These are phyloP conservation scores for Galeopterus variegatus DNA, from an alignment of 2,113 vertebrate species.

Conservation along the genomic window DNA sequence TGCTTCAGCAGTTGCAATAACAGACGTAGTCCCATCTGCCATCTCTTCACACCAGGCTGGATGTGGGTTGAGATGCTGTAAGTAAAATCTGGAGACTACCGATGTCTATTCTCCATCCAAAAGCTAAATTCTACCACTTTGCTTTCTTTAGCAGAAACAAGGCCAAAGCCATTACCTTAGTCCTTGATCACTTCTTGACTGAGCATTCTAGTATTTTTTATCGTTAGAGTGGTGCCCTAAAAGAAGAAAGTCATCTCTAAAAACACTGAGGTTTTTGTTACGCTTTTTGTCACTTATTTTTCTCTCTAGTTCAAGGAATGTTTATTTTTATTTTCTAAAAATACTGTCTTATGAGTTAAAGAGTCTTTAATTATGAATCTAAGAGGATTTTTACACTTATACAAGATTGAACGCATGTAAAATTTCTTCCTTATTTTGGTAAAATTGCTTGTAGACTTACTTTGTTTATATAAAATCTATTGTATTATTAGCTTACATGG, in stretches of 20 bases:
- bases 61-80: slow-evolving; percentile 89
- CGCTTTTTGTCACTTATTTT: slow-evolving; percentile 60
- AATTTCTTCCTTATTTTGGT: slow-evolving; percentile 67
- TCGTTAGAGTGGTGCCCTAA: slow-evolving; percentile 63
- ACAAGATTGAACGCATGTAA: slow-evolving; percentile 15
- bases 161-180: slow-evolving; percentile 4
- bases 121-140: slow-evolving; percentile 63
- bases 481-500: slow-evolving; percentile 86
- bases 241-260: slow-evolving; percentile 56
- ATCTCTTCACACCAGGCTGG: slow-evolving; percentile 88
- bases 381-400: slow-evolving; percentile 55
- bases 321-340: slow-evolving; percentile 47
- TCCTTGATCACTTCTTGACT: slow-evolving; percentile 67
- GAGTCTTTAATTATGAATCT: slow-evolving; percentile 2
- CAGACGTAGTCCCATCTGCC: slow-evolving; percentile 91
- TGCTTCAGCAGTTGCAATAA: slow-evolving; percentile 86
- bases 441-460: slow-evolving; percentile 83
- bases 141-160: slow-evolving; percentile 46
- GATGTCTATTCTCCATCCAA: slow-evolving; percentile 80
- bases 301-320: slow-evolving; percentile 7
- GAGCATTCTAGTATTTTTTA: slow-evolving; percentile 51
- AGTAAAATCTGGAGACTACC: slow-evolving; percentile 88
- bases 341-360: slow-evolving; percentile 44
- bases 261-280: slow-evolving; percentile 28
- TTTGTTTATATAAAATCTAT: slow-evolving; percentile 82